Percentiles rank a stretch among this genome's conserved stretches.
phyloP scores from a whole-genome alignment of 2,888 invertebrate species.

The Amphipyra tragopoginis region DNA sequence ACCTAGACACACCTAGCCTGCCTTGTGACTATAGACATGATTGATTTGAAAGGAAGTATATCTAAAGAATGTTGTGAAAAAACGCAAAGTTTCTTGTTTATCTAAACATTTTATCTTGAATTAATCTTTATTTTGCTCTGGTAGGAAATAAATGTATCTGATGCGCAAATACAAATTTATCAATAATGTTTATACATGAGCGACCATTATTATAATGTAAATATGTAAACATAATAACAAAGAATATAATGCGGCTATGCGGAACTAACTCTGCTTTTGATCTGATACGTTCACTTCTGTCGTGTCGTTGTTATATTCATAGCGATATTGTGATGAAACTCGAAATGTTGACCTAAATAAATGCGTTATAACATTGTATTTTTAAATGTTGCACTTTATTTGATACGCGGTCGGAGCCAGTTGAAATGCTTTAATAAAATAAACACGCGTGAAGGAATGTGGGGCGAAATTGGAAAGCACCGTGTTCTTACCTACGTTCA shows the following conservation, averaged over 20 bases:
- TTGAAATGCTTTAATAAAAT: slow-evolving; percentile 71
- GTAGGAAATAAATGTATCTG: slow-evolving; percentile 14
- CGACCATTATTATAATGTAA: slow-evolving; percentile 19
- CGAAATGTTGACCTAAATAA: slow-evolving; percentile 67
- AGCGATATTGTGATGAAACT: slow-evolving; percentile 64
- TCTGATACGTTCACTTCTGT: slow-evolving; percentile 46
- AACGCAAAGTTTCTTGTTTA: background rate
- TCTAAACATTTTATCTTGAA: slow-evolving; percentile 5
- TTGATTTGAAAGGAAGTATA: slow-evolving; percentile 26
- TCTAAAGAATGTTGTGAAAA: slow-evolving; percentile 8
- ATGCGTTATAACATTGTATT: slow-evolving; percentile 64
- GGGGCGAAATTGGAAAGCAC: slow-evolving; percentile 77
- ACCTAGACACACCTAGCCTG: slow-evolving; percentile 40
- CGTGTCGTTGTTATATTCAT: slow-evolving; percentile 46
- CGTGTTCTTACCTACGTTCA: slow-evolving; percentile 56
- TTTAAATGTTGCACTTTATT: slow-evolving; percentile 69
- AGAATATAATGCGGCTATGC: slow-evolving; percentile 32
- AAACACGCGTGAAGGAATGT: slow-evolving; percentile 79
- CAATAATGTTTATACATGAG: slow-evolving; percentile 26
- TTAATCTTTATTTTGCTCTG: slow-evolving; percentile 5
- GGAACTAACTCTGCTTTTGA: slow-evolving; percentile 43
- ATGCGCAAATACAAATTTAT: slow-evolving; percentile 14
- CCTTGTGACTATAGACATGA: slow-evolving; percentile 20
- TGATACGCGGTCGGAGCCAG: slow-evolving; percentile 62
- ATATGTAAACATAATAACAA: slow-evolving; percentile 27